Base-by-base conservation (phyloP, 2,797 vertebrate species). In the Chloroceryle amazona region DNA sequence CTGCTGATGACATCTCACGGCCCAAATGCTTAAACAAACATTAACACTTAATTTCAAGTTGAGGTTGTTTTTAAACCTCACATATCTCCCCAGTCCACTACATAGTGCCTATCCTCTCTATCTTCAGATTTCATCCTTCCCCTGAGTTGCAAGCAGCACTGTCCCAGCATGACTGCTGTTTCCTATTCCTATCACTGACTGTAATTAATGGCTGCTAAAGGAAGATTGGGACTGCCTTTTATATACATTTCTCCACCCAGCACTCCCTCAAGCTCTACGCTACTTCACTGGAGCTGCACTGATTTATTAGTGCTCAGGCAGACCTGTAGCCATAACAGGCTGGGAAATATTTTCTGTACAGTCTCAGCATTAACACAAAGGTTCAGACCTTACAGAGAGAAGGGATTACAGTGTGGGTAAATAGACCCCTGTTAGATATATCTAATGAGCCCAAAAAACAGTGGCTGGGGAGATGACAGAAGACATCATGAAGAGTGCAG, bases 241-340 rank as follows among this genome's bases (percentile, higher is more conserved):
- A 75, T 67, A 95, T n/a, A 75, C 76, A 62, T 84, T 93, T 94
- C 33, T 44, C 60, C 35, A 62, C 71, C 67, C 51, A 73, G 70
- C 55, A n/a, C 76, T 88, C 58, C n/a, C 29, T 67, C 75, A 81
- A 90, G 44, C 26, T 89, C 63, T 72, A 1, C 1, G 2, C 58
- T 94, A 67, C 29, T 63, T 67, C 52, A 13, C 47, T 54, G 81
- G 74, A 91, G 41, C 86, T 5, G 3, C 0, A 0, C 39, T 92
- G 90, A 93, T 96, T 94, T 95, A 90, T 88, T 94, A 57, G 58
- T 0, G 0, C 51, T 52, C 42, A 41, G 71, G 49, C 82, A 93
- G 91, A 83, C 62, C 85, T 72, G 51, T 66, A 93, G 96, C 88
- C 95, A 81, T 78, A 96, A 91, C 85, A 97, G 58, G 57, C 82